These are phyloP conservation scores for Eptatretus atami DNA, from an alignment of 2,797 vertebrate genomes.

Conservation along the genomic window DNA sequence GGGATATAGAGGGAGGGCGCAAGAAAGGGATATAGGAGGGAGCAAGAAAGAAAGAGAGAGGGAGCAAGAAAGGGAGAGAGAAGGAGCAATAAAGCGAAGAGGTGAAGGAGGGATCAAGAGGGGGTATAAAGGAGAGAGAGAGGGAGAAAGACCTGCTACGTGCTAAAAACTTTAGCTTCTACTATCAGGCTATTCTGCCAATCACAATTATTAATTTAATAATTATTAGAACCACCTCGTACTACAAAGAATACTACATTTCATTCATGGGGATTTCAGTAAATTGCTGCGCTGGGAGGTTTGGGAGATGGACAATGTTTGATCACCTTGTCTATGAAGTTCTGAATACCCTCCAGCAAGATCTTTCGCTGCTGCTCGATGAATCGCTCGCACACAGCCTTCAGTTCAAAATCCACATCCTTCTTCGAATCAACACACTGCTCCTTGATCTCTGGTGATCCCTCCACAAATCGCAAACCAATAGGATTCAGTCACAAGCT, in stretches of 20 bases:
- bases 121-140: too few relatives aligned
- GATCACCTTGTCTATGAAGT: slow-evolving; percentile 61
- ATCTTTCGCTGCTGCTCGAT: slow-evolving; percentile 75
- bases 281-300: too few relatives aligned
- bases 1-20: too few relatives aligned
- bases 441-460: slow-evolving; percentile 83
- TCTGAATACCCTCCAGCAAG: slow-evolving; percentile 55
- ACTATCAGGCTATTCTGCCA: slow-evolving; percentile 7
- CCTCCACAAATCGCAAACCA: slow-evolving; percentile 17
- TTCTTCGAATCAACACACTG: slow-evolving; percentile 94
- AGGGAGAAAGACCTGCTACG: background rate
- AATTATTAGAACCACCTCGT: background rate
- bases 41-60: too few relatives aligned
- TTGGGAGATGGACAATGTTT: background rate
- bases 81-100: too few relatives aligned
- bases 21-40: too few relatives aligned
- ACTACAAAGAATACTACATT: slow-evolving; percentile 6
- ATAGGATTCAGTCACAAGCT: background rate
- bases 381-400: slow-evolving; percentile 70
- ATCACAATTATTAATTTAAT: background rate
- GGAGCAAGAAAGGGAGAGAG: too few relatives aligned
- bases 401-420: slow-evolving; percentile 72
- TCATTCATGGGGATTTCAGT: too few relatives aligned
- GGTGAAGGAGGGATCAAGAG: too few relatives aligned
- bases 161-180: background rate